Evolutionary conservation across 2,113 vertebrate genomes (phyloP).

Genomic region (Pteropus alecto): DNA sequence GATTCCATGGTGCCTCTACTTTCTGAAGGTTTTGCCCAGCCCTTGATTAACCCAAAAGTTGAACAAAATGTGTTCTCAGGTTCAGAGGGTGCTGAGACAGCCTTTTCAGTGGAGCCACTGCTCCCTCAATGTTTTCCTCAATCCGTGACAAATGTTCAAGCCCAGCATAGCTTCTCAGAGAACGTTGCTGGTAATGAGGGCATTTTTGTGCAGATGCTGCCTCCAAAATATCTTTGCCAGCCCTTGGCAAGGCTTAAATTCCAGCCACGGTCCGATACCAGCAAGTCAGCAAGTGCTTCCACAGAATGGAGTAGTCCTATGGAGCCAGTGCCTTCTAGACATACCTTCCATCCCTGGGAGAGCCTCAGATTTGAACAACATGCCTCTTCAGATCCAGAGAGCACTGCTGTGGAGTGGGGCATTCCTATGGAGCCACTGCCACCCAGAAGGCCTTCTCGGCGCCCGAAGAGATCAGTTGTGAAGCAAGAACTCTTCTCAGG

Average conservation of each 20-base stretch:
- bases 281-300: not conserved
- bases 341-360: not conserved
- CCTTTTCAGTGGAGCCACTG: not conserved
- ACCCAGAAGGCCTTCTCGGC: not conserved
- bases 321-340: not conserved
- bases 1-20: not conserved
- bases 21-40: not conserved
- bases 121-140: not conserved
- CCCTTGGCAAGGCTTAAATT: not conserved
- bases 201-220: too few species aligned
- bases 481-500: conserved; percentile 3
- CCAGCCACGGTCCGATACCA: not conserved
- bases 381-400: not conserved
- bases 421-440: not conserved
- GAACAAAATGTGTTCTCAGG: not conserved
- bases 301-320: not conserved
- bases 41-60: not conserved
- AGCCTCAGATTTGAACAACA: not conserved
- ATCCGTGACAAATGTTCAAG: not conserved
- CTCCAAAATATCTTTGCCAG: not conserved
- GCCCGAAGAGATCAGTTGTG: not conserved
- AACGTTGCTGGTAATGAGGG: not conserved
- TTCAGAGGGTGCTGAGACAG: not conserved
- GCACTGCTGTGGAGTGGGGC: not conserved
- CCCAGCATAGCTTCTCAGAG: not conserved